Evolutionary conservation across 2,113 vertebrate species (phyloP), one percentile per base, ranked within the genome.

Genomic region (Periophthalmus modestus): DNA sequence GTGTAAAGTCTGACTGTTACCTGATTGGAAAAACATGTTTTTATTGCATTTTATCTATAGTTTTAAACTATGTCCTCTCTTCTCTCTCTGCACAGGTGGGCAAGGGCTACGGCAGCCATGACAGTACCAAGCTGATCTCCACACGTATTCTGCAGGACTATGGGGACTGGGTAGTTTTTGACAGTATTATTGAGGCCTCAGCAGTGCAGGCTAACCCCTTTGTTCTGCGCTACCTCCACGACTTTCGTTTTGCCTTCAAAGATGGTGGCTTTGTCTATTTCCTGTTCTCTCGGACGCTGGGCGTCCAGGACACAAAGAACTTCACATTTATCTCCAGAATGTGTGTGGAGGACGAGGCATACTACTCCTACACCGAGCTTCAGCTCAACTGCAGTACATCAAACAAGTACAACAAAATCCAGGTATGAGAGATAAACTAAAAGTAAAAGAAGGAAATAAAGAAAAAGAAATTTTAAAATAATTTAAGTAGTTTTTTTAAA

Each of bases 301-400:
- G 95, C 68, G 89, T 91, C 19, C 93, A 93, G 55, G 93, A 95
- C 0, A 91, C 81, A 71, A 94, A 90, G 70, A 97, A 95, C 80
- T 94, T 94, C 85, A 98, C 96, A 4, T 93, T 97, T 36, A 88
- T 98, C 72, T 94, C 96, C 0, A 92, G 97, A 23, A 92, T 98
- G 84, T 99, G 98, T 78, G 95, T 96, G 61, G 55, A 92, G 0
- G 97, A 99, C 76, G 83, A 86, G 14, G 85, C 83, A 19, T 99
- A 98, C 43, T 97, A 95, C 83, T 99, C 98, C n/a, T 98, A 99
- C 86, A 95, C 96, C 0, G 98, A 99, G 90, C 94, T 98, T 91
- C 95, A 96, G 88, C 92, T 99, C 72, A 93, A 88, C 69, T 99
- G 97, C 74, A 93, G 80, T 54, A 0, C 5, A 0, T 3, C 1